Conservation (phyloP, 37 sponge, comb jelly and placozoan species). For the Amphimedon queenslandica region DNA sequence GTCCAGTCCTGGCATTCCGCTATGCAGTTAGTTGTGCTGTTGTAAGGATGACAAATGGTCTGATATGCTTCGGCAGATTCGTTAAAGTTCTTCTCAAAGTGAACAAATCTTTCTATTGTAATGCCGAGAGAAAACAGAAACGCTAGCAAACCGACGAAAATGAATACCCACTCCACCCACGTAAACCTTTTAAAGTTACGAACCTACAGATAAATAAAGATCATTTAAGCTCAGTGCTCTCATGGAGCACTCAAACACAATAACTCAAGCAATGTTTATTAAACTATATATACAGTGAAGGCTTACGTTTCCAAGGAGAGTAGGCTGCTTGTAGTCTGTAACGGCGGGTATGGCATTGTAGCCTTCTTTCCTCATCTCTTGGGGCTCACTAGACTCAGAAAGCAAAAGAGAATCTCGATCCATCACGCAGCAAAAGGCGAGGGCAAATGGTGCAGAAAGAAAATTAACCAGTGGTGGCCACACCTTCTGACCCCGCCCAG, state of each 20-base stretch:
- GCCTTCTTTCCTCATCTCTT: not conserved
- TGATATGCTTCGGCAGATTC: not conserved
- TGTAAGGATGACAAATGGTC: too few species aligned
- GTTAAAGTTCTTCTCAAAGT: not conserved
- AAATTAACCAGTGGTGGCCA: too few species aligned
- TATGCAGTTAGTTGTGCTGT: not conserved
- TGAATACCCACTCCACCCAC: slow-evolving; percentile 55
- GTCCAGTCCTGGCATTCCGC: slow-evolving; percentile 26
- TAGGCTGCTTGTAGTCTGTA: not conserved
- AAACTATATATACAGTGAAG: not conserved
- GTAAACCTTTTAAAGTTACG: slow-evolving; percentile 29
- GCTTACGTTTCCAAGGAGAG: not conserved
- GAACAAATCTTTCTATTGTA: slow-evolving; percentile 36
- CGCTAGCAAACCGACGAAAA: slow-evolving; percentile 23
- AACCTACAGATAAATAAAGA: slow-evolving; percentile 5
- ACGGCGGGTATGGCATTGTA: not conserved
- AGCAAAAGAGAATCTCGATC: not conserved
- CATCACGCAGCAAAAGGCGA: too few species aligned
- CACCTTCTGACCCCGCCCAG: too few species aligned
- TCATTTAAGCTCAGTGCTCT: not conserved
- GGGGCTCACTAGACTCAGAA: not conserved
- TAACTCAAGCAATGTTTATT: not conserved
- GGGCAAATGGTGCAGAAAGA: too few species aligned
- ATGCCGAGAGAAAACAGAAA: slow-evolving; percentile 26
- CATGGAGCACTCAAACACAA: not conserved